These are phyloP conservation scores for Yponomeuta plumbellus DNA, from an alignment of 2,888 invertebrate species.

Conservation along the genomic window DNA sequence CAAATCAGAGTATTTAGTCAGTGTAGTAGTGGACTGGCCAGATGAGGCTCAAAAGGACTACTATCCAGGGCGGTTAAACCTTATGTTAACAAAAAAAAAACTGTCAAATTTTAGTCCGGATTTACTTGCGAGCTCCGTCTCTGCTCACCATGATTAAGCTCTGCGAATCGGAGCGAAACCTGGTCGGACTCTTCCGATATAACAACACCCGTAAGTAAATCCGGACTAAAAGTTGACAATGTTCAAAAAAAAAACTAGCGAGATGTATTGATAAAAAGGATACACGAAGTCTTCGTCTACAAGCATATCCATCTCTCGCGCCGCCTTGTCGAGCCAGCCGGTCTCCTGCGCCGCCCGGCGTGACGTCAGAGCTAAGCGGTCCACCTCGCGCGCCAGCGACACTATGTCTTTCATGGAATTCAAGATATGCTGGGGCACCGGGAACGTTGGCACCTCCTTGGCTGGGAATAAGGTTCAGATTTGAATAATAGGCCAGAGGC, in stretches of 20 bases:
- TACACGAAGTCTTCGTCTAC: conserved; percentile 83
- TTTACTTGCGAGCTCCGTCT: too few relatives aligned
- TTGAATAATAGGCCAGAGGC: conserved; percentile 44
- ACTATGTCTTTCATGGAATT: conserved; percentile 81
- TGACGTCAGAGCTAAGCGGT: conserved; percentile 82
- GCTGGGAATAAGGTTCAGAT: conserved; percentile 63
- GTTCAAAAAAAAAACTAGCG: background rate
- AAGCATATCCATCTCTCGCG: conserved; percentile 93
- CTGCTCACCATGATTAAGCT: too few relatives aligned
- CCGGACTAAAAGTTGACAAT: background rate
- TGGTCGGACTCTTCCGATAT: too few relatives aligned
- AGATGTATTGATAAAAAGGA: conserved; percentile 43
- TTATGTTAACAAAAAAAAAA: too few relatives aligned
- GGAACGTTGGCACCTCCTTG: conserved; percentile 89
- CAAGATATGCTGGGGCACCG: conserved; percentile 80
- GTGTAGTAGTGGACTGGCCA: too few relatives aligned
- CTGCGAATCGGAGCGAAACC: too few relatives aligned
- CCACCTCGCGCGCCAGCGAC: conserved; percentile 85
- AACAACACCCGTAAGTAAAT: too few relatives aligned
- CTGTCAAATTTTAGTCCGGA: too few relatives aligned
- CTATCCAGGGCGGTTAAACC: too few relatives aligned
- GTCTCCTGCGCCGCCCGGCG: conserved; percentile 80
- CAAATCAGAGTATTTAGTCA: too few relatives aligned
- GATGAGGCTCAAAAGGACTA: too few relatives aligned
- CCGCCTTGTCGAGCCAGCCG: conserved; percentile 91